Evolutionary conservation across 2,113 vertebrate species (phyloP).

Genomic region (Buteo buteo): DNA sequence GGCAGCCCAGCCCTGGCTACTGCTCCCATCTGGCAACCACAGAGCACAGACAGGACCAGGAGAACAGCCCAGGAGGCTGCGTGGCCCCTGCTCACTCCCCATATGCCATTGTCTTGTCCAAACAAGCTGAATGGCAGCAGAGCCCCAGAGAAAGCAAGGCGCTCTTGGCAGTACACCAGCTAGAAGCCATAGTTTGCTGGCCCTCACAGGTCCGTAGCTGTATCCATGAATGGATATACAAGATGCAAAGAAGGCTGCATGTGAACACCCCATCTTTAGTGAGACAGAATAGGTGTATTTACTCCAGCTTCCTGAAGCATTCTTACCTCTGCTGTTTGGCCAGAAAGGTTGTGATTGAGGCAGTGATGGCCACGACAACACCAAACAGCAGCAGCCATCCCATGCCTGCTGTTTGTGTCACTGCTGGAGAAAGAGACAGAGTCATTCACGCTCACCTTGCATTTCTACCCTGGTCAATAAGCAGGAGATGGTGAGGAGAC

Average conservation of each 20-base stretch:
- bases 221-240: background rate
- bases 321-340: conserved; percentile 54
- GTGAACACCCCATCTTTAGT: background rate
- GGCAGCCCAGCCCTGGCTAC: background rate
- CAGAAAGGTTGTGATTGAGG: conserved; percentile 21
- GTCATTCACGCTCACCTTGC: background rate
- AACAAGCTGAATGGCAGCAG: background rate
- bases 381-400: conserved; percentile 25
- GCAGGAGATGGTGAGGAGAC: background rate
- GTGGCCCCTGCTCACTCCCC: background rate
- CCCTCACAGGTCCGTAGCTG: background rate
- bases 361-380: background rate
- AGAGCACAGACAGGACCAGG: background rate
- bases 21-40: background rate
- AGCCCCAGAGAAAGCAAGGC: background rate
- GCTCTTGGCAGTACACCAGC: background rate
- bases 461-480: background rate
- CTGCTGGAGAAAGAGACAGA: conserved; percentile 1
- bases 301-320: background rate
- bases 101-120: background rate
- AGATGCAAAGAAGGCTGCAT: background rate
- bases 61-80: background rate
- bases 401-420: background rate
- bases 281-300: background rate
- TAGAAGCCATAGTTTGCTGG: background rate